Evolutionary conservation across 2,888 invertebrate genomes (phyloP).

Genomic region (Julus scandinavius): DNA sequence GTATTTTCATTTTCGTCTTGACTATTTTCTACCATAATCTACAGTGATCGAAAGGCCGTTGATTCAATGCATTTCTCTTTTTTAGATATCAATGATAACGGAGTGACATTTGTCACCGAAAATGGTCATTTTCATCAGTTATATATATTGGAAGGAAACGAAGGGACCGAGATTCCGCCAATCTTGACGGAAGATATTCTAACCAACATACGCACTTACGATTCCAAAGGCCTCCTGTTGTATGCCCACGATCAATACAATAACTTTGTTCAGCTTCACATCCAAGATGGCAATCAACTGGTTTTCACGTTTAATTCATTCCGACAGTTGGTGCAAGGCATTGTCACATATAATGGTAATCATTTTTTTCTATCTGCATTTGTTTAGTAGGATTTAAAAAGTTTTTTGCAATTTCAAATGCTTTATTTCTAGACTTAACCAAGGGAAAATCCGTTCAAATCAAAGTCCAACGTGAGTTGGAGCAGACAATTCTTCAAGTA

Average conservation of each 20-base stretch:
- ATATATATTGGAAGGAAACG: constrained; percentile 77
- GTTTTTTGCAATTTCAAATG: background rate
- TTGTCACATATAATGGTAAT: constrained; percentile 74
- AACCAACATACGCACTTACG: constrained; percentile 90
- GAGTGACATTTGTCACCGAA: constrained; percentile 82
- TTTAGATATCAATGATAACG: constrained; percentile 89
- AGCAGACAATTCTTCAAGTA: constrained; percentile 81
- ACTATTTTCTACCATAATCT: too few relatives aligned
- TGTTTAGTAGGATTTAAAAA: too few relatives aligned
- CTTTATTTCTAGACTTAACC: constrained; percentile 72
- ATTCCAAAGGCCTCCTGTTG: constrained; percentile 80
- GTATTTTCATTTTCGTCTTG: too few relatives aligned
- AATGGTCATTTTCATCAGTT: constrained; percentile 71
- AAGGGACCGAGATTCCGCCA: constrained; percentile 70
- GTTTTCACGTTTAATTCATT: constrained; percentile 83
- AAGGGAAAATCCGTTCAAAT: constrained; percentile 88
- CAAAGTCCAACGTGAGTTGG: constrained; percentile 80
- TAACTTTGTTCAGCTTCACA: constrained; percentile 90
- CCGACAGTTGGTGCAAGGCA: constrained; percentile 77
- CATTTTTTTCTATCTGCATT: too few relatives aligned
- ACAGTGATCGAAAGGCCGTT: background rate
- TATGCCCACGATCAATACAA: constrained; percentile 93
- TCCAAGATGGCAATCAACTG: constrained; percentile 81
- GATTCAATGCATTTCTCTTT: constrained; percentile 56
- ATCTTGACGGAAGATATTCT: constrained; percentile 83